Base-by-base conservation (phyloP, 2,888 invertebrate genomes). In the Nomada hirtipes region DNA sequence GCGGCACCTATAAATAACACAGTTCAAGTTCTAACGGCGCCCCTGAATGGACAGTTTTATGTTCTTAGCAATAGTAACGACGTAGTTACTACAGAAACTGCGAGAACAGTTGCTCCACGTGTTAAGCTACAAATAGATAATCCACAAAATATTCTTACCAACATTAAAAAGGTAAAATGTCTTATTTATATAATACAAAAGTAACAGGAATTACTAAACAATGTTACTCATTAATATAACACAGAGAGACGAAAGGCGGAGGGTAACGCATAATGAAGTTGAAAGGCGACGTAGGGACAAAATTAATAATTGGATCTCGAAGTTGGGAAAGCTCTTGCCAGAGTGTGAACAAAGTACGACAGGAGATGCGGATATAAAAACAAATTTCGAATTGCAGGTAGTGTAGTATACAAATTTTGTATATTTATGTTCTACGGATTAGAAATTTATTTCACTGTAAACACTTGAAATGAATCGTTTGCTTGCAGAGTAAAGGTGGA, bases 221-320 rank as follows among this genome's bases (percentile, higher is more conserved):
- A 15, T 67, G 36, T 13, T 15, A 57, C 47, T 13, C 29, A n/a
- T 52, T 23, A 36, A 13, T 76, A 80, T 70, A 88, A 93, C 92
- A 79, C 92, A 80, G 98, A 98, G 91, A 71, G 98, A 98, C 90
- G 98, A 98, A 91, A 96, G 97, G 91, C 95, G 98, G 85, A 95
- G 98, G 90, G 98, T 97, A 2, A 98, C 98, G 20, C 98, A 98
- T 94, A 98, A 98, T 92, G 98, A 98, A 95, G 98, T 98, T 10
- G 98, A 98, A 93, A 95, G 98, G 88, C 95, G 98, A 79, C 95
- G 98, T 52, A 95, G 98, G 85, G 98, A 98, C 92, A 98, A 98
- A 95, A 99, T 98, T 82, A 99, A 98, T 93, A 97, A 96, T 91
- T 98, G 98, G 98, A 98, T 98, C 85, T 96, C 97, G 57, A 98